Conservation (phyloP, 1,140 invertebrate species). For the Pinna nobilis region DNA sequence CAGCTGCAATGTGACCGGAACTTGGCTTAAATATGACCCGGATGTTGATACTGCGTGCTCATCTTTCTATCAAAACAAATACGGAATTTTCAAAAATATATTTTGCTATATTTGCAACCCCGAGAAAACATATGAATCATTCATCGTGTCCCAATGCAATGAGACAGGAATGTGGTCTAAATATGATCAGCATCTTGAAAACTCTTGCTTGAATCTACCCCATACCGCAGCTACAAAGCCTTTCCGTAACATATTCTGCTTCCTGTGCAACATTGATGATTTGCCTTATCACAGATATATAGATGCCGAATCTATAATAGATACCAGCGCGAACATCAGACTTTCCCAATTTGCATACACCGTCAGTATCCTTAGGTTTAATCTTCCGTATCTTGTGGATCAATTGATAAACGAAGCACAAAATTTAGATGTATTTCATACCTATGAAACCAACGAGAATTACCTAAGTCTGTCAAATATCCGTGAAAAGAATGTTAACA, state of each 20-base stretch:
- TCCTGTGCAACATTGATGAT: neutral
- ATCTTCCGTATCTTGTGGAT: no score
- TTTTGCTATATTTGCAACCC: conserved; percentile 7
- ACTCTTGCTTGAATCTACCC: neutral
- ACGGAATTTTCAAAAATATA: neutral
- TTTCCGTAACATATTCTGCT: neutral
- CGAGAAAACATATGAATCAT: neutral
- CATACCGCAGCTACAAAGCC: neutral
- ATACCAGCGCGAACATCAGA: no score
- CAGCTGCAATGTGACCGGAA: conserved; percentile 10
- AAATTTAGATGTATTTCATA: neutral
- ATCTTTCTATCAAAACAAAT: no score
- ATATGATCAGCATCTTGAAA: no score
- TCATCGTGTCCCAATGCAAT: neutral
- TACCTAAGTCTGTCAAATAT: neutral
- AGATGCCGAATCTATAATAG: no score
- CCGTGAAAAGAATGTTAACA: no score
- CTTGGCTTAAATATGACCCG: conserved; percentile 1
- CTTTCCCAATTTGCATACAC: no score
- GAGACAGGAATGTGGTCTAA: neutral
- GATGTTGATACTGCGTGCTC: conserved; percentile 2
- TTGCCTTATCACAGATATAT: neutral
- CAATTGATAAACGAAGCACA: no score
- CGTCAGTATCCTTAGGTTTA: no score
- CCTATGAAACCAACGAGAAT: neutral